These are phyloP conservation scores for Archips crataeganus DNA, from an alignment of 2,888 invertebrate species.

Conservation along the genomic window DNA sequence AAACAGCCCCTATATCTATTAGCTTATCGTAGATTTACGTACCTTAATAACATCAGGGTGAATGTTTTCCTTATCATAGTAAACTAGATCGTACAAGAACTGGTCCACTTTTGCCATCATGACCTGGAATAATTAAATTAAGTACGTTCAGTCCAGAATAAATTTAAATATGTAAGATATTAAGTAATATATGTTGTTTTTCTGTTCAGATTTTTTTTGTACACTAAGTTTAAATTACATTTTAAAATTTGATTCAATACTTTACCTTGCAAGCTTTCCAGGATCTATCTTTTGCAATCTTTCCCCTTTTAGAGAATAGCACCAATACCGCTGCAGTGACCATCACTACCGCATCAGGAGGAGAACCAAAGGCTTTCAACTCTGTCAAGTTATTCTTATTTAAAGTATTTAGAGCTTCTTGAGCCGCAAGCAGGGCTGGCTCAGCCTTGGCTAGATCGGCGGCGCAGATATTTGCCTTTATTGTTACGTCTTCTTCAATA, in stretches of 20 bases:
- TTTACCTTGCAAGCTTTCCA: conserved; percentile 95
- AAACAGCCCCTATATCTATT: neutral
- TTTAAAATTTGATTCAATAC: neutral
- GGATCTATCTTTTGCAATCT: conserved; percentile 95
- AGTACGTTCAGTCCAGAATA: neutral
- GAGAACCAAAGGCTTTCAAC: conserved; percentile 96
- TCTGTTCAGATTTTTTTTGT: too few species aligned
- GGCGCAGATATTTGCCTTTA: conserved; percentile 94
- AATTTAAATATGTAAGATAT: neutral
- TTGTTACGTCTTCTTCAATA: conserved; percentile 95
- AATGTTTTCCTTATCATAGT: conserved; percentile 97
- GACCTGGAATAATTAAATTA: conserved; percentile 63
- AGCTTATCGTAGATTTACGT: conserved; percentile 31
- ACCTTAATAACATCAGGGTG: conserved; percentile 95
- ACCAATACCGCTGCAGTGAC: conserved; percentile 96
- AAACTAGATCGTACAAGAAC: conserved; percentile 92
- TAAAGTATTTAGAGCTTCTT: conserved; percentile 95
- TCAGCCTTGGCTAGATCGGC: conserved; percentile 96
- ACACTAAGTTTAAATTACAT: neutral
- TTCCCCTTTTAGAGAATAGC: conserved; percentile 92
- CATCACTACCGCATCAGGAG: conserved; percentile 94
- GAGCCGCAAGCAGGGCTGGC: conserved; percentile 95
- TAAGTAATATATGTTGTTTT: too few species aligned
- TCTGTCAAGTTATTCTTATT: conserved; percentile 98
- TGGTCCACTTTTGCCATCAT: conserved; percentile 97